These are phyloP conservation scores for Argya squamiceps DNA, from an alignment of 2,797 vertebrate genomes.

Conservation along the genomic window DNA sequence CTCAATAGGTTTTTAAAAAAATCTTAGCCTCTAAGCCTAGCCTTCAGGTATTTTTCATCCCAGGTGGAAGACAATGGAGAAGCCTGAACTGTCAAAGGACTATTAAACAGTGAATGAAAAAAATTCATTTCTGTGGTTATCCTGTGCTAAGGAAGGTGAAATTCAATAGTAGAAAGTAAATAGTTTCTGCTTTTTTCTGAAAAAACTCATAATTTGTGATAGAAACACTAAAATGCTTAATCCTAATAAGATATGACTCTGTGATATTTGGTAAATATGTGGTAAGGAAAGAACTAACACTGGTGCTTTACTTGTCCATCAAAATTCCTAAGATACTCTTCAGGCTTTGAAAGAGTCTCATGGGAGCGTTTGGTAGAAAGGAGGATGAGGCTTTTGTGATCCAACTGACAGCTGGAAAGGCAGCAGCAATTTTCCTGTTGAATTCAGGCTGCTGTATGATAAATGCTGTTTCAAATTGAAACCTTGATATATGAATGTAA, in stretches of 20 bases:
- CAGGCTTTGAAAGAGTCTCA: neutral
- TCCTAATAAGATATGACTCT: neutral
- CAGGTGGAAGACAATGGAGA: neutral
- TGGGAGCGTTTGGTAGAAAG: neutral
- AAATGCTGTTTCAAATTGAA: neutral
- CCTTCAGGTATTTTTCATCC: neutral
- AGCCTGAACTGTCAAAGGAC: neutral
- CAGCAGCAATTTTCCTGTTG: constrained; percentile 1
- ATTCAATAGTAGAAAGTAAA: neutral
- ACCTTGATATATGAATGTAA: neutral
- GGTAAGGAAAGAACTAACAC: neutral
- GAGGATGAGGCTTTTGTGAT: neutral
- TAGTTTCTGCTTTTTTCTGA: neutral
- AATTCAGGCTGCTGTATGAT: neutral
- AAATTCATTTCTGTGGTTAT: neutral
- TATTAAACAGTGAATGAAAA: neutral
- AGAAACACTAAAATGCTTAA: neutral
- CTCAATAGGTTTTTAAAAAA: neutral
- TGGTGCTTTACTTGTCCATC: neutral
- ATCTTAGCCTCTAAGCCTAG: neutral
- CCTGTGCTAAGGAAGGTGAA: neutral
- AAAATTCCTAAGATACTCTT: neutral
- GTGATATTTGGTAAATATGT: neutral
- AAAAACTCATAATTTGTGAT: neutral
- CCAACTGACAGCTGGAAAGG: constrained; percentile 1